These are phyloP conservation scores for Apis mellifera DNA, from an alignment of 1,140 invertebrate species.

Conservation along the genomic window Amel_HAv3.1 CM009942.2:5656501-5657000, in stretches of 20 bases:
- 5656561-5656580: conserved; percentile 25
- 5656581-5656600: conserved; percentile 3
- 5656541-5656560: conserved; percentile 27
- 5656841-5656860: too few relatives aligned
- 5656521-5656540: neutral
- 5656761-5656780: neutral
- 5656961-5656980: neutral
- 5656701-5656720: conserved; percentile 27
- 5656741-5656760: neutral
- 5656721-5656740: neutral
- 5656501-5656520: conserved; percentile 2
- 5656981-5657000: conserved; percentile 26
- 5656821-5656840: neutral
- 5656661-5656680: conserved; percentile 1
- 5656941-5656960: neutral
- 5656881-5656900: neutral
- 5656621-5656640: neutral
- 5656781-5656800: neutral
- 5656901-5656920: neutral
- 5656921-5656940: neutral
- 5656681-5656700: conserved; percentile 15
- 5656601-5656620: conserved; percentile 32
- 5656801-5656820: neutral
- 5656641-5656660: conserved; percentile 41
- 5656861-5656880: neutral